Conservation (phyloP, 2,797 vertebrate species). For the Eospalax fontanierii region DNA sequence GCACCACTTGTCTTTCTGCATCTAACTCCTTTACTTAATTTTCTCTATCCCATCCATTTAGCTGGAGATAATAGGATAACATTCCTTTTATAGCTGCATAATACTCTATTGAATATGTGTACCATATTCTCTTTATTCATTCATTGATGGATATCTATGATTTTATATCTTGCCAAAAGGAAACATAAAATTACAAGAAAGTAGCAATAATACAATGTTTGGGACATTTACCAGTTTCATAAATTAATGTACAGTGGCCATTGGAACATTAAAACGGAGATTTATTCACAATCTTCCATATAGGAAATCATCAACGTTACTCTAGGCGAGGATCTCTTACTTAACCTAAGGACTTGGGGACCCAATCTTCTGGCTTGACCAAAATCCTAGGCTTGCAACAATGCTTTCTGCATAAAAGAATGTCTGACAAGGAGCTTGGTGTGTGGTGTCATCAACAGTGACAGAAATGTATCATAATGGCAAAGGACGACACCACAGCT, state of each 20-base stretch:
- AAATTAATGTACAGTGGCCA: neutral
- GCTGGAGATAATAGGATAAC: neutral
- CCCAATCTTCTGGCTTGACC: neutral
- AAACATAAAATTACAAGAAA: neutral
- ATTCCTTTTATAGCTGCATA: neutral
- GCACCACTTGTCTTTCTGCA: neutral
- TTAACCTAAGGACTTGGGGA: neutral
- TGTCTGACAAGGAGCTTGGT: neutral
- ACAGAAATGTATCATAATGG: neutral
- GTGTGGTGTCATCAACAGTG: too few species aligned
- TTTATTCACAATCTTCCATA: neutral
- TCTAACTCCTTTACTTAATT: neutral
- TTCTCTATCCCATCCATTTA: neutral
- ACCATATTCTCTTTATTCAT: neutral
- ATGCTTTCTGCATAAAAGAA: neutral
- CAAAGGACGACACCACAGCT: neutral
- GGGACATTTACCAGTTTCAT: neutral
- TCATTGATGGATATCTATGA: neutral
- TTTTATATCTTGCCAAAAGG: neutral
- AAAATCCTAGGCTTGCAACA: neutral
- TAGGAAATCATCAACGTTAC: neutral
- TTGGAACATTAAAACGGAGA: neutral
- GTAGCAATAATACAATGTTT: neutral
- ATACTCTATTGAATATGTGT: neutral
- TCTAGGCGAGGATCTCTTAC: neutral